Evolutionary conservation across 2,797 vertebrate species (phyloP).

Genomic region (Spheniscus humboldti): DNA sequence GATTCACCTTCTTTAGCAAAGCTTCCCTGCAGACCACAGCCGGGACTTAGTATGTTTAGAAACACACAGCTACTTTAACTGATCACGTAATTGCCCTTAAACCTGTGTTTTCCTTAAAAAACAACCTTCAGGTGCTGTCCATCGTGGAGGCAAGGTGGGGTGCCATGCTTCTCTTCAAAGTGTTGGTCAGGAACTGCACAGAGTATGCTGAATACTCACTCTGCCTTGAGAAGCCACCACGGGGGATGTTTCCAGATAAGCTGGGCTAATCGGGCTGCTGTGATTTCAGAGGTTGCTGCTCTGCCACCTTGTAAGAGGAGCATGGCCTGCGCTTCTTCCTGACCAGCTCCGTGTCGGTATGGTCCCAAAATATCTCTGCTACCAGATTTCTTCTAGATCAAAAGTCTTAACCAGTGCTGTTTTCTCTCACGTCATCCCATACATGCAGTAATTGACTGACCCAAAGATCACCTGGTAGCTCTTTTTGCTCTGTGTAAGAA

Average conservation of each 20-base stretch:
- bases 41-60: neutral
- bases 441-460: neutral
- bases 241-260: neutral
- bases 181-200: neutral
- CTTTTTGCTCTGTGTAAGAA: neutral
- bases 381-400: neutral
- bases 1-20: neutral
- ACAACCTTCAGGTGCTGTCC: neutral
- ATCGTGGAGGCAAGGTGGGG: neutral
- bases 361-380: neutral
- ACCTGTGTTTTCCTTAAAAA: neutral
- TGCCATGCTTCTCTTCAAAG: neutral
- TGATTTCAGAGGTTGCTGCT: neutral
- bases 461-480: neutral
- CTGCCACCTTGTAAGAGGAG: neutral
- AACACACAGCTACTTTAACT: neutral
- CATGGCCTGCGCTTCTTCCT: neutral
- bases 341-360: too few species aligned
- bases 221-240: neutral
- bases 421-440: neutral
- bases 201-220: neutral
- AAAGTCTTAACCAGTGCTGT: neutral
- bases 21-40: neutral
- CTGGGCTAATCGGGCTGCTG: neutral
- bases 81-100: neutral